Evolutionary conservation across 1,140 invertebrate genomes (phyloP), one percentile per base, ranked within the genome.

Genomic region (Euschistus heros): DNA sequence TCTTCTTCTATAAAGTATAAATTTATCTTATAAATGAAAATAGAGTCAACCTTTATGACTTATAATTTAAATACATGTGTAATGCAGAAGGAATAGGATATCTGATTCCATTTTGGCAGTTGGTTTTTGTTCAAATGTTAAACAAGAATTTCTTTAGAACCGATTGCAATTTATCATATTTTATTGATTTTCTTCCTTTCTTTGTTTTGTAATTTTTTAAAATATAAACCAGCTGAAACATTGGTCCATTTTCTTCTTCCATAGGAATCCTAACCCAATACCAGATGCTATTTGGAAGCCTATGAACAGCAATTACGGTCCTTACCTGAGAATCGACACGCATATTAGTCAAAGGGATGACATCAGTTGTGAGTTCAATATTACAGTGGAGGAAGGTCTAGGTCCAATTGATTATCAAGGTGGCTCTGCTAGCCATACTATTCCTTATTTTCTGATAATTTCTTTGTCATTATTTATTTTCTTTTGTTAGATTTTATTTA

Each of bases 311-410:
- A 22, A 63, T 22, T 59, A 65, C 20, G 70, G 70, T 15, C 70
- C 70, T n/a, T 71, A 71, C 61, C 55, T 70, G 6, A 47, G 67
- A 22, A 69, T 71, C 33, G 67, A 67, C 7, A 37, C 59, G 8
- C 15, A 55, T 14, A 15, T 55, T 0, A 46, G 18, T n/a, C 22
- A 10, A 14, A 55, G 22, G 20, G 52, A 55, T 14, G 52, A 55
- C 14, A 55, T 55, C 5, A 55, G 52, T 24, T 24, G 4, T 3
- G 52, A 55, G 52, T 55, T 55, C 13, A 55, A 8, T 24, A 55
- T 55, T 10, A 55, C 52, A 24, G 2, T 24, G 5, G n/a, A 55
- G 52, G 52, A 55, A 55, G 52, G 52, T 4, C 52, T 55, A 10
- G 52, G 52, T 55, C 4, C 6, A 55, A 13, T 47, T n/a, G 15